Evolutionary conservation across 2,113 vertebrate genomes (phyloP).

Genomic region (Daphoenositta chrysoptera): DNA sequence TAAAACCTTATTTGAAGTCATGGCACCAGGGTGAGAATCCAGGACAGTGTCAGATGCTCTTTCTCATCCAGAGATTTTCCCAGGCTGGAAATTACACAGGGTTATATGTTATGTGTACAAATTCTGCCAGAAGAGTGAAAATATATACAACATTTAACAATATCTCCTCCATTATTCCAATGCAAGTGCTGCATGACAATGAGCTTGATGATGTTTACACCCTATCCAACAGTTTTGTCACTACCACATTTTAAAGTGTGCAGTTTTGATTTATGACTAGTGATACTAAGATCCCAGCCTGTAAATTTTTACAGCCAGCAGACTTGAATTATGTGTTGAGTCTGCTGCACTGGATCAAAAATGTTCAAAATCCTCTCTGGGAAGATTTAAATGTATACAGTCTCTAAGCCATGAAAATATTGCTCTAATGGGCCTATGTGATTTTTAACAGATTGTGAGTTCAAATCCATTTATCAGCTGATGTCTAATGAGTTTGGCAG

Average conservation of each 20-base stretch:
- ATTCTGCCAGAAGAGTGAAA: not conserved
- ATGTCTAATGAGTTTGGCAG: conserved; percentile 69
- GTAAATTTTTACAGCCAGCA: conserved; percentile 58
- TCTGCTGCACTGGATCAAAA: conserved; percentile 50
- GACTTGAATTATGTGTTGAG: conserved; percentile 56
- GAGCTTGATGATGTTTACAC: conserved; percentile 32
- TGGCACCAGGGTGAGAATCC: not conserved
- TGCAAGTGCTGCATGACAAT: not conserved
- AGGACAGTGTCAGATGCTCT: not conserved
- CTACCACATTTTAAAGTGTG: conserved; percentile 15
- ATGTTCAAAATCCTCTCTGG: conserved; percentile 38
- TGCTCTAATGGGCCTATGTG: conserved; percentile 48
- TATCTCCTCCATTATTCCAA: not conserved
- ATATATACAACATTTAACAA: not conserved
- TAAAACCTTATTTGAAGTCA: not conserved
- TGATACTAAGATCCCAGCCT: conserved; percentile 34
- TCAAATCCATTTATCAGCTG: conserved; percentile 71
- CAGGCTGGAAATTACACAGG: not conserved
- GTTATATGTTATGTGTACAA: not conserved
- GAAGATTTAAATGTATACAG: conserved; percentile 57
- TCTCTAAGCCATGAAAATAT: conserved; percentile 62
- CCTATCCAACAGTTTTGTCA: conserved; percentile 15
- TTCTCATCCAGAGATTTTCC: not conserved
- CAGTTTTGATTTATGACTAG: conserved; percentile 51
- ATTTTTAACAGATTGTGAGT: conserved; percentile 70